Evolutionary conservation across 2,797 vertebrate genomes (phyloP).

Genomic region (Astyanax mexicanus): DNA sequence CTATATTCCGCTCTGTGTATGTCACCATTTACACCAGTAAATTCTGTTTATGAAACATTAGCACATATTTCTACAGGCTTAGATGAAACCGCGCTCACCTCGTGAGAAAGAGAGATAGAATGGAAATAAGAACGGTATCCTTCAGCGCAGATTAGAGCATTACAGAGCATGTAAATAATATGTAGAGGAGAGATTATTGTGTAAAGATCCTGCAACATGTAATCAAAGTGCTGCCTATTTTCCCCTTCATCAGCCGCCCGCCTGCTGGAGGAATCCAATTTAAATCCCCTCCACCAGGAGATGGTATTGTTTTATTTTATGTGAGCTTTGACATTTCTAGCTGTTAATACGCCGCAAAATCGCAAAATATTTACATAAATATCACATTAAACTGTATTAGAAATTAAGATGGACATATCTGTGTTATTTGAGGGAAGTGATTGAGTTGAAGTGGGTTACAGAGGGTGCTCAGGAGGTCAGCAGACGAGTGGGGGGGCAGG

Average conservation of each 20-base stretch:
- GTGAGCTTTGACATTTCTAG: constrained; percentile 88
- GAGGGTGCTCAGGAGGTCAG: constrained; percentile 61
- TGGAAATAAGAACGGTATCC: constrained; percentile 72
- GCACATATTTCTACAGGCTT: constrained; percentile 75
- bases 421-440: constrained; percentile 71
- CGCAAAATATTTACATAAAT: constrained; percentile 87
- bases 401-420: constrained; percentile 83
- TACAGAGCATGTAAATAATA: constrained; percentile 82
- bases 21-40: constrained; percentile 76
- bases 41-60: constrained; percentile 78
- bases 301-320: constrained; percentile 89
- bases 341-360: constrained; percentile 85
- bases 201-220: constrained; percentile 85
- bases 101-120: constrained; percentile 29
- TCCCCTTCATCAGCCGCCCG: constrained; percentile 81
- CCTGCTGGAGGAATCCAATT: constrained; percentile 85
- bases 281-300: constrained; percentile 84
- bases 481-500: constrained; percentile 55
- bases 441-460: constrained; percentile 66
- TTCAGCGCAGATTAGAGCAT: constrained; percentile 79
- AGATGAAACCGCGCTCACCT: constrained; percentile 69
- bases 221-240: constrained; percentile 84
- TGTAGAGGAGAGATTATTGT: constrained; percentile 82
- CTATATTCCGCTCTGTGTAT: constrained; percentile 75
- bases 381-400: constrained; percentile 86